A percentile compares a stretch with the other conserved stretches of the same genome.
Conservation (phyloP, 2,113 vertebrate species). For the Acanthisitta chloris region DNA sequence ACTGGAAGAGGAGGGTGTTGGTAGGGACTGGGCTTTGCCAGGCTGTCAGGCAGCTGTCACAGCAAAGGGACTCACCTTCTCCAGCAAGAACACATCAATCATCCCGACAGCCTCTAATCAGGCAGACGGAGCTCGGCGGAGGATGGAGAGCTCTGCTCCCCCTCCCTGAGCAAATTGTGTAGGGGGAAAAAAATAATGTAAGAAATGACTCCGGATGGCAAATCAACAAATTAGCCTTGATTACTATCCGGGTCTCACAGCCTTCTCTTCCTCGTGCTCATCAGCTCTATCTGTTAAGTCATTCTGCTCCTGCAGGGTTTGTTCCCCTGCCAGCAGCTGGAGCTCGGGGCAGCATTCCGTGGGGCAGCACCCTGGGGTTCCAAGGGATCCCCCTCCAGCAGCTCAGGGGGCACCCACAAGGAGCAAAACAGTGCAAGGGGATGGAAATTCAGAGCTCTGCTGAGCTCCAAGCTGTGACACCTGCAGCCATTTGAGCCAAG, state of each 20-base stretch:
- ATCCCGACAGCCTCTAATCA: constrained; percentile 53
- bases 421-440: rapidly evolving
- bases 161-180: not conserved
- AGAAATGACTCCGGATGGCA: constrained; percentile 48
- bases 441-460: not conserved
- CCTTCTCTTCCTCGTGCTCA: not conserved
- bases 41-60: constrained; percentile 53
- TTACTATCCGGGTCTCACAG: not conserved
- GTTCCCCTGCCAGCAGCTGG: rapidly evolving
- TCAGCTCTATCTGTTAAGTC: not conserved
- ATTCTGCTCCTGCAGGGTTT: not conserved
- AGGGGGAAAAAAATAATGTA: not conserved
- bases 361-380: not conserved
- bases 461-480: not conserved
- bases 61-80: constrained; percentile 44
- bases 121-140: constrained; percentile 41
- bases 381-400: not conserved
- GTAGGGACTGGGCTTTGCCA: not conserved
- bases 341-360: rapidly evolving
- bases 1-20: constrained; percentile 43
- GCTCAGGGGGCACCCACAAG: not conserved
- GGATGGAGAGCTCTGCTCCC: not conserved
- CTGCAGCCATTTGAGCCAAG: not conserved
- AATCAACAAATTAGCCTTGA: constrained; percentile 55
- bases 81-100: constrained; percentile 53